These are phyloP conservation scores for Chamaetylas fuelleborni DNA, from an alignment of 2,113 vertebrate genomes.

Conservation along the genomic window DNA sequence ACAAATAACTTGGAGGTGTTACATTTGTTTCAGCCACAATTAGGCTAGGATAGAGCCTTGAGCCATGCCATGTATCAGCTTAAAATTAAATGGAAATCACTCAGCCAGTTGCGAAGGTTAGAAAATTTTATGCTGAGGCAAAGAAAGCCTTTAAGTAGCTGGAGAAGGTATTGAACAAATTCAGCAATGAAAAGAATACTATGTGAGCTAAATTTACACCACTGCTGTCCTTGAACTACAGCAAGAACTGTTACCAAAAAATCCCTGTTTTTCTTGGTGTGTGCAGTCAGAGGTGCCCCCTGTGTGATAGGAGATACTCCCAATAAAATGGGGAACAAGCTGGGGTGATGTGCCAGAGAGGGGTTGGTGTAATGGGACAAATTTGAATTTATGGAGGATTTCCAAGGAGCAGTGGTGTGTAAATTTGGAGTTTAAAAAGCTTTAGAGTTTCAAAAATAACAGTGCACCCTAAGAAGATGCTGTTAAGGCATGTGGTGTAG, in stretches of 20 bases:
- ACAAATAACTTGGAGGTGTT: slow-evolving; percentile 1
- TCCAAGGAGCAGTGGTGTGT: background rate
- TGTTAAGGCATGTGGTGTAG: background rate
- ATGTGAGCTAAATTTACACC: background rate
- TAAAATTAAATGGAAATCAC: slow-evolving; percentile 18
- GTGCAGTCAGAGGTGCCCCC: background rate
- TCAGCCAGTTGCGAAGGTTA: background rate
- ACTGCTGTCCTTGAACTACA: background rate
- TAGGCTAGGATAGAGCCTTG: slow-evolving; percentile 40
- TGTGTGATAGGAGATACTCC: background rate
- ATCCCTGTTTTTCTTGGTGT: background rate
- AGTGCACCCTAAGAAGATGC: background rate
- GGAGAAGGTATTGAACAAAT: background rate
- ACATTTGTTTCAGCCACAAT: slow-evolving; percentile 2
- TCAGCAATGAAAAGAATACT: background rate
- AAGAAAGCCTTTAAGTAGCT: background rate
- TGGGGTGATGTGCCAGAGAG: background rate
- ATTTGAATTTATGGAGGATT: background rate
- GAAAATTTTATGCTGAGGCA: background rate
- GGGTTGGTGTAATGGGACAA: background rate
- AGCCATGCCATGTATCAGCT: background rate
- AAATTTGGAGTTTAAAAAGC: background rate
- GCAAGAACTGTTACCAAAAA: background rate
- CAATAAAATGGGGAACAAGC: background rate
- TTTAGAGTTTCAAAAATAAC: background rate